Percentiles rank a stretch among this genome's conserved stretches.
Conservation (phyloP, 2,888 invertebrate species). For the Caenorhabditis parvicauda region DNA sequence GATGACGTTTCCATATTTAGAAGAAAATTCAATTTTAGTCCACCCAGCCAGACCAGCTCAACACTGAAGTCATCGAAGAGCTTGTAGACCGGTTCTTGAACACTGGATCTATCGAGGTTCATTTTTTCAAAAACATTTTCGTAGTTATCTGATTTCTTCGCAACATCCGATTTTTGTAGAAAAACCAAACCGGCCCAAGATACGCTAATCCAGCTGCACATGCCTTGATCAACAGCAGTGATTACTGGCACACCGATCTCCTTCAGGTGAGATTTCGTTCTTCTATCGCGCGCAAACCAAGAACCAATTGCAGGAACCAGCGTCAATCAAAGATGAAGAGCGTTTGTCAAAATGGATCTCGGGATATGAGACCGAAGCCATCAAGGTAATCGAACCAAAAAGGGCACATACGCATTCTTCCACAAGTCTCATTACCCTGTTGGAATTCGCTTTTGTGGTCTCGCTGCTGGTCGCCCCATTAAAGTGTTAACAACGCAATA, state of each 20-base stretch:
- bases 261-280: slow-evolving; percentile 33
- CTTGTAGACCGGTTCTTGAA: slow-evolving; percentile 59
- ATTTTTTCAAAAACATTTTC: background rate
- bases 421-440: too few species aligned
- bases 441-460: too few species aligned
- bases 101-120: slow-evolving; percentile 43
- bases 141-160: background rate
- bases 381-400: too few species aligned
- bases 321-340: slow-evolving; percentile 42
- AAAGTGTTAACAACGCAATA: too few species aligned
- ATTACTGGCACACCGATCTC: slow-evolving; percentile 54
- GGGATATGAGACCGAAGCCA: slow-evolving; percentile 57
- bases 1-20: background rate
- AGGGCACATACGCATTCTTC: too few species aligned
- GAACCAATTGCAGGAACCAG: slow-evolving; percentile 18
- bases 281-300: background rate
- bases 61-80: slow-evolving; percentile 56
- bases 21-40: slow-evolving; percentile 1
- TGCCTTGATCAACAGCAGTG: slow-evolving; percentile 51
- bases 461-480: too few species aligned
- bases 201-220: slow-evolving; percentile 52
- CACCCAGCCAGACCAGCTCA: slow-evolving; percentile 51
- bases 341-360: slow-evolving; percentile 48
- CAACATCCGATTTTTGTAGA: slow-evolving; percentile 10
- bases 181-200: slow-evolving; percentile 22